A percentile compares a stretch with the other conserved stretches of the same genome.
phyloP scores from a whole-genome alignment of 2,113 vertebrate genomes.

The Silurus meridionalis region DNA sequence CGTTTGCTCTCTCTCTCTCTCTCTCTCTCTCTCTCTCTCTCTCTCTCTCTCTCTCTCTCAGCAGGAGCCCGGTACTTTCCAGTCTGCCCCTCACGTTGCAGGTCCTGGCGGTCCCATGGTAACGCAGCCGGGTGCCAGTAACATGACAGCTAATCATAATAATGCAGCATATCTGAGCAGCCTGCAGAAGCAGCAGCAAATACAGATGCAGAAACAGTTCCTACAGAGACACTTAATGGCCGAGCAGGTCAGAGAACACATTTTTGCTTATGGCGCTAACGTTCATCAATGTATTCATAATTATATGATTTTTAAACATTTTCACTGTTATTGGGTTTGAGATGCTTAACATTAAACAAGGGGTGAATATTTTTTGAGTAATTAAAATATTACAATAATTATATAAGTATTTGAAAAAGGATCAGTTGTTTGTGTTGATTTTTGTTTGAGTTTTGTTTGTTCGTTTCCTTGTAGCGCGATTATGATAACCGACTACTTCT shows the following conservation, averaged over 20 bases:
- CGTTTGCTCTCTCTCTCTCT: neutral
- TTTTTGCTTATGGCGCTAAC: neutral
- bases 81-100: constrained; percentile 70
- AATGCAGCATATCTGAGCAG: constrained; percentile 78
- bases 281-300: no score
- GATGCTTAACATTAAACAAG: neutral
- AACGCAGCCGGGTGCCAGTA: constrained; percentile 70
- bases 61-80: constrained; percentile 84
- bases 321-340: neutral
- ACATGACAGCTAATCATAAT: constrained; percentile 78
- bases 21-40: neutral
- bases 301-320: neutral
- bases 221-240: constrained; percentile 81
- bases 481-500: neutral
- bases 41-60: neutral
- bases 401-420: neutral
- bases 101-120: constrained; percentile 74
- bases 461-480: neutral
- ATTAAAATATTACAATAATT: neutral
- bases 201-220: constrained; percentile 84
- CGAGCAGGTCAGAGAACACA: constrained; percentile 80
- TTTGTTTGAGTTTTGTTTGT: neutral
- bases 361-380: no score
- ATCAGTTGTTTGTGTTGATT: neutral
- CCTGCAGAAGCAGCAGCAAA: constrained; percentile 77